Conservation (phyloP, 2,113 vertebrate genomes). For the Chloebia gouldiae region DNA sequence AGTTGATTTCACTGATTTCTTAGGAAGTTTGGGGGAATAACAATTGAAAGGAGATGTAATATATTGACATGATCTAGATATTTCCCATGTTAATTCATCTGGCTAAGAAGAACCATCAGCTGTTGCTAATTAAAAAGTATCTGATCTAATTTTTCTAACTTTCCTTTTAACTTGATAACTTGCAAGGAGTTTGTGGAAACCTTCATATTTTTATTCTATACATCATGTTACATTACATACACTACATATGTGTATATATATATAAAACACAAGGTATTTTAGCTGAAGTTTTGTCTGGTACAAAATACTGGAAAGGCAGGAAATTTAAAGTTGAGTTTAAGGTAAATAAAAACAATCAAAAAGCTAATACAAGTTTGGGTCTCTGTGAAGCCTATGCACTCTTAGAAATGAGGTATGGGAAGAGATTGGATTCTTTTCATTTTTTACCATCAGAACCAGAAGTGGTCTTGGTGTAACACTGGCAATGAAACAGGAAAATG, state of each 20-base stretch:
- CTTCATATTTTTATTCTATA: neutral
- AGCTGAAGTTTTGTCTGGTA: neutral
- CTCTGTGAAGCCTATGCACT: neutral
- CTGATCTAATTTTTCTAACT: neutral
- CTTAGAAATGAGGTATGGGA: neutral
- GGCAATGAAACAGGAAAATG: neutral
- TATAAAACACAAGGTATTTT: neutral
- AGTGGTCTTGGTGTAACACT: neutral
- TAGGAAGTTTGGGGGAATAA: neutral
- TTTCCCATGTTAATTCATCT: neutral
- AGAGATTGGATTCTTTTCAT: neutral
- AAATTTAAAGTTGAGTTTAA: neutral
- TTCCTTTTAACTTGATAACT: neutral
- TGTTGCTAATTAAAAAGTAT: neutral
- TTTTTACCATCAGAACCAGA: neutral
- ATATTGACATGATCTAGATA: neutral
- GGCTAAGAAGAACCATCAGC: neutral
- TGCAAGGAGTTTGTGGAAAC: neutral
- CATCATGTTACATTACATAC: neutral
- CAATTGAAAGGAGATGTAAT: neutral
- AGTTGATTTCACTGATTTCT: neutral
- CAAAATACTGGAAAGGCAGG: neutral
- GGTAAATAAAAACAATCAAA: neutral
- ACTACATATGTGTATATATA: neutral
- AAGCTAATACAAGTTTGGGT: neutral